Evolutionary conservation across 2,888 invertebrate genomes (phyloP), one percentile per base, ranked within the genome.

Genomic region (Bellardia pandia): DNA sequence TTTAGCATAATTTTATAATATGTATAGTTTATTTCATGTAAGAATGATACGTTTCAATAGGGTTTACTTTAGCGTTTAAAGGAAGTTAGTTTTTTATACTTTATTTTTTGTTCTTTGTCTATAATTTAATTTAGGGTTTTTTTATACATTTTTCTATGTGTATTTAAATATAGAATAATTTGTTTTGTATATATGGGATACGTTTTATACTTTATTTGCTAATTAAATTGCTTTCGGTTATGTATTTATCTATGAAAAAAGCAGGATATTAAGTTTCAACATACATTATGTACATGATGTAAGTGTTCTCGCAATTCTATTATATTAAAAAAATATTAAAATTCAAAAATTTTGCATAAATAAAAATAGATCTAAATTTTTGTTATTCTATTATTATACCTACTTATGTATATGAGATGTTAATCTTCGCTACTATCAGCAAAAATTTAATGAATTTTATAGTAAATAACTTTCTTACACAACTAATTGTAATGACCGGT

Each of bases 1-100:
- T 74, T 83, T 72, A 86, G 80, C 71, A 83, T 77, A 84, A 48
- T 72, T 77, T 66, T n/a, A 40, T 82, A 72, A 72, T 84, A 78
- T 78, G 71, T 84, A 74, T 74, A 58, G 75, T 64, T 83, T 23
- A 45, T 53, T 83, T 76, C 56, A 60, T 69, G 11, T 45, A 80
- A 86, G 76, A 84, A 87, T 87, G 87, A 87, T 87, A 87, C 87
- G 87, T 87, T 78, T 85, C 81, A 85, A 78, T 87, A 81, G 58
- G 58, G 40, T 66, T 66, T 64, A 7, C 56, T 51, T 85, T 62
- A 48, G 48, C 6, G 16, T 58, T 81, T 33, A 23, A 45, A 60
- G 74, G 74, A 75, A 80, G 37, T 68, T 71, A 7, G 48, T 64
- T 69, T 33, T 48, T 71, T 53, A 23, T 23, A 23, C 16, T 76